Conservation (phyloP, 2,797 vertebrate species). For the Sternarchorhynchus goeldii region DNA sequence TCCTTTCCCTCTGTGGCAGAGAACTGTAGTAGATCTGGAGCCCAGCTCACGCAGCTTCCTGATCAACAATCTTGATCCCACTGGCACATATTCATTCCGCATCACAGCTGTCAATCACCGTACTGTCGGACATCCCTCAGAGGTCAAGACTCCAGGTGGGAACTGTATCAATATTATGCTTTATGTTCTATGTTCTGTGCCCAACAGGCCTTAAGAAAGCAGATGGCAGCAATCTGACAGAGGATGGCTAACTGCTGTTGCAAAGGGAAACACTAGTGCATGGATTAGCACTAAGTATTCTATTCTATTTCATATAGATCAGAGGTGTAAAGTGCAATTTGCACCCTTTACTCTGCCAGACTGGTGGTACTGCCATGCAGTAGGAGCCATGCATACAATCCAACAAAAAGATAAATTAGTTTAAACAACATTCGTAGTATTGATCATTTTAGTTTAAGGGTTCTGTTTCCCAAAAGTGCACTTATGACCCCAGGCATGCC, state of each 20-base stretch:
- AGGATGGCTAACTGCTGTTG: background rate
- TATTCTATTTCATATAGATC: background rate
- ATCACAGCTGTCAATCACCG: conserved; percentile 85
- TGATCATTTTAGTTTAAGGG: background rate
- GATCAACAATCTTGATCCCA: conserved; percentile 79
- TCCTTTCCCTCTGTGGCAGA: conserved; percentile 74
- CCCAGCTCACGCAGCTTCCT: conserved; percentile 74
- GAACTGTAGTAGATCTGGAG: conserved; percentile 72
- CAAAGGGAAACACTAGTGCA: background rate
- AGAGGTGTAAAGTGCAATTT: background rate
- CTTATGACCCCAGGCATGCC: too few species aligned
- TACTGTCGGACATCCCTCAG: conserved; percentile 84
- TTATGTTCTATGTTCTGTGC: background rate
- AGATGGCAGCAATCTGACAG: background rate
- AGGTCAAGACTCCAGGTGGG: conserved; percentile 88
- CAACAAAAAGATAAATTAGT: too few species aligned
- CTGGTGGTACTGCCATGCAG: background rate
- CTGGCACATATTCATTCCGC: conserved; percentile 80
- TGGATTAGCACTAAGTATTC: background rate
- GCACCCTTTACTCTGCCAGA: background rate
- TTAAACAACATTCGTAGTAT: too few species aligned
- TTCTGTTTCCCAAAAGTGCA: too few species aligned
- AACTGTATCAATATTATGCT: conserved; percentile 19
- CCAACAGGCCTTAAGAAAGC: too few species aligned
- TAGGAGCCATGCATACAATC: background rate